These are phyloP conservation scores for Syrista parreyssii DNA, from an alignment of 2,888 invertebrate genomes.

Conservation along the genomic window DNA sequence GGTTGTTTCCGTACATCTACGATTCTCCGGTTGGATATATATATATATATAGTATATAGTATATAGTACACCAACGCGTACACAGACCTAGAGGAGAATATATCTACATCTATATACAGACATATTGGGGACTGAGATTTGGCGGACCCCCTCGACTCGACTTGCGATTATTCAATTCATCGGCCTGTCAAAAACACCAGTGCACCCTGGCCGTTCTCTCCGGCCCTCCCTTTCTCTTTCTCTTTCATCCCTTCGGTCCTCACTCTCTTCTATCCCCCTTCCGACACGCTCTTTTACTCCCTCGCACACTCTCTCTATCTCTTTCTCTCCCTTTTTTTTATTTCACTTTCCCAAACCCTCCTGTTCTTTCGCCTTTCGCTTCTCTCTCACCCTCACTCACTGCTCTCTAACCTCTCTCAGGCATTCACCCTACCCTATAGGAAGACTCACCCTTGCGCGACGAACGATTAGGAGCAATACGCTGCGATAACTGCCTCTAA, in stretches of 20 bases:
- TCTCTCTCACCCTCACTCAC: slow-evolving; percentile 19
- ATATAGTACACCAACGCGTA: background rate
- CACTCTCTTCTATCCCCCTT: background rate
- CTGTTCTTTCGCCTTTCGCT: slow-evolving; percentile 21
- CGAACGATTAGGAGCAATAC: slow-evolving; percentile 65
- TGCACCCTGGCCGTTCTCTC: slow-evolving; percentile 58
- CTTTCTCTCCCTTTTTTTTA: slow-evolving; percentile 1
- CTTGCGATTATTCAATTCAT: slow-evolving; percentile 68
- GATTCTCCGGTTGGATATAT: background rate
- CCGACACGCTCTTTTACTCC: background rate
- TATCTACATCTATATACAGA: slow-evolving; percentile 39
- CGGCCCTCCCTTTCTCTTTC: slow-evolving; percentile 12
- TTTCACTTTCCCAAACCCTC: slow-evolving; percentile 13
- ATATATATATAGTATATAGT: background rate
- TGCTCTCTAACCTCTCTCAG: slow-evolving; percentile 34
- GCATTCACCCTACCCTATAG: slow-evolving; percentile 19
- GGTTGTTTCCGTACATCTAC: background rate
- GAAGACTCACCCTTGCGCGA: slow-evolving; percentile 25
- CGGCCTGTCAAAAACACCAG: slow-evolving; percentile 67
- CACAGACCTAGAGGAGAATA: background rate
- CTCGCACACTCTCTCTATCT: background rate
- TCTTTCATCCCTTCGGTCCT: slow-evolving; percentile 6
- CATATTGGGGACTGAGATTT: slow-evolving; percentile 64
- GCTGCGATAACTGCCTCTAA: slow-evolving; percentile 64
- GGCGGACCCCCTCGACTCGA: slow-evolving; percentile 64